Evolutionary conservation across 2,888 invertebrate genomes (phyloP), one percentile per base, ranked within the genome.

Genomic region (Prosopocoilus inquinatus): DNA sequence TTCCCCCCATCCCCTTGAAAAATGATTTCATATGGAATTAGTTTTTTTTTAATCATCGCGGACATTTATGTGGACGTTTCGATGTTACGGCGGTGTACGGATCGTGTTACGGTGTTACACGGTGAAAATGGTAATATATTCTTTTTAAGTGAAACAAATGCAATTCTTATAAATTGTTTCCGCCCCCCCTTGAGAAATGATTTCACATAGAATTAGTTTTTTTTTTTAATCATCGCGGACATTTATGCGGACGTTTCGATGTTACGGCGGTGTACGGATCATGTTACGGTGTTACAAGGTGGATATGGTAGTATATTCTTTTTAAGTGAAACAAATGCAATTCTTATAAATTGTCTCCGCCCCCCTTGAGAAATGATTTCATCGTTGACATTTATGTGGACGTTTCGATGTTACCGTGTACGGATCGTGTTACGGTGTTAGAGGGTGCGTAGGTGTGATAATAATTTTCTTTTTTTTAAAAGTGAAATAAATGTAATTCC

Each of bases 91-190:
- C 43, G 43, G 9, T 8, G 13, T n/a, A n/a, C n/a, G n/a, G n/a
- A n/a, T n/a, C n/a, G 13, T 9, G 28, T 33, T 43, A 32, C 15
- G 28, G n/a, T n/a, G n/a, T n/a, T n/a, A n/a, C n/a, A n/a, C n/a
- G n/a, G n/a, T n/a, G n/a, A n/a, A n/a, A n/a, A n/a, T n/a, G n/a
- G n/a, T n/a, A n/a, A n/a, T n/a, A n/a, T n/a, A n/a, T n/a, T n/a
- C n/a, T n/a, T n/a, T n/a, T n/a, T n/a, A n/a, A n/a, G n/a, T n/a
- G n/a, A n/a, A n/a, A n/a, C n/a, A n/a, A n/a, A n/a, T n/a, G n/a
- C n/a, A n/a, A n/a, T 74, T 72, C 72, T 71, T 71, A 73, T 70
- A 73, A 72, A 74, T 72, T 73, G 73, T 72, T 74, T 72, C 68
- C 67, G 63, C 65, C 56, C 51, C 67, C 20, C 7, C 20, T 28